Evolutionary conservation across 2,888 invertebrate species (phyloP).

Genomic region (Acholoe squamosa): DNA sequence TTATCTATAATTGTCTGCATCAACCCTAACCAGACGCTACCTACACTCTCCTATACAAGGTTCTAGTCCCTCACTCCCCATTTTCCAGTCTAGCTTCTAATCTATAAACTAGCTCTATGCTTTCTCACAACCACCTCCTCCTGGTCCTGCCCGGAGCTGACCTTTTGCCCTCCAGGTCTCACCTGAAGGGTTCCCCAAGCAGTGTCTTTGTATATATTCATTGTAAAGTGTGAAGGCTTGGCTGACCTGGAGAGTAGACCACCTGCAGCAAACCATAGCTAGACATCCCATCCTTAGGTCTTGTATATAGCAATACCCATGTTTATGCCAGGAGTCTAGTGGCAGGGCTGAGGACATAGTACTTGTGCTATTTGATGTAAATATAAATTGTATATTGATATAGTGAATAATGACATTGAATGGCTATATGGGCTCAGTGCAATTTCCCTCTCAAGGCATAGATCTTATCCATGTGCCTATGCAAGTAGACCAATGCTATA

Average conservation of each 20-base stretch:
- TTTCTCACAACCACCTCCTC: background rate
- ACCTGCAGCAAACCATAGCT: background rate
- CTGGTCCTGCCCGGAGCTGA: background rate
- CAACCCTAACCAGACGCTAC: background rate
- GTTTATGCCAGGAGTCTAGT: no score
- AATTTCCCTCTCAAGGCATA: no score
- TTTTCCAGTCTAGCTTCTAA: background rate
- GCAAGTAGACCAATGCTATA: no score
- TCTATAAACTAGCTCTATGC: background rate
- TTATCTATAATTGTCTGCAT: background rate
- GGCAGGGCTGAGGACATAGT: no score
- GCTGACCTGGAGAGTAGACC: slow-evolving; percentile 8
- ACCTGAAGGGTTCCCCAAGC: background rate
- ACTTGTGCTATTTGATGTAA: no score
- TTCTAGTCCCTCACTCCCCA: background rate
- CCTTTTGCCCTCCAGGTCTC: slow-evolving; percentile 4
- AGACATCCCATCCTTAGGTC: no score
- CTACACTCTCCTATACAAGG: background rate
- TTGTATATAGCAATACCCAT: no score
- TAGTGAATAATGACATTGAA: no score
- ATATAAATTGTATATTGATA: no score
- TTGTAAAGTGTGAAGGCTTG: background rate
- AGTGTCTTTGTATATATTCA: background rate
- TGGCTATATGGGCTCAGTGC: no score
- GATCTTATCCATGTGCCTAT: no score